Evolutionary conservation across 2,888 invertebrate genomes (phyloP), one percentile per base, ranked within the genome.

Genomic region (Adineta ricciae): DNA sequence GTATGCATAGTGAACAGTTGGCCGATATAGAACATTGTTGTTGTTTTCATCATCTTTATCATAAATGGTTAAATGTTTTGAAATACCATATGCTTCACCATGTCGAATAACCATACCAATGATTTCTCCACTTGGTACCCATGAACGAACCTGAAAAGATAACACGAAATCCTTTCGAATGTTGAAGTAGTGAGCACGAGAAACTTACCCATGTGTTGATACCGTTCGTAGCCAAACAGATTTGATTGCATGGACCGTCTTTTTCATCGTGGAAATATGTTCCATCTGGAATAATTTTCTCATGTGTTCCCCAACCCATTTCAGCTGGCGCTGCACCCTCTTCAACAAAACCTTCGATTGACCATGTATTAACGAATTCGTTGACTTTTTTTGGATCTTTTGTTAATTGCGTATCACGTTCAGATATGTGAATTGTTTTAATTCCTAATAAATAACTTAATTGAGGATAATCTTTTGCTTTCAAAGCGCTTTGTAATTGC

Each of bases 361-460:
- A 41, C 78, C 78, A 78, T 78, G 78, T 78, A 41, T 78, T 78
- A 41, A 78, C 78, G 7, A 78, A 78, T 78, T 78, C 78, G n/a
- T 78, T 41, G 9, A 78, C 41, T 78, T 78, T 41, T 38, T 78
- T 78, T 41, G 78, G 41, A 41, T 78, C 41, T 11, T 78, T 41
- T 9, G 78, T 78, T 41, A 78, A 41, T n/a, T 78, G 78, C 11
- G 41, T 78, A n/a, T 78, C 78, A 38, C 78, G 38, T 41, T 78
- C 78, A 38, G 78, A 38, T 38, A 78, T 78, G 41, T 78, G 78
- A 21, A 78, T 78, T 7, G 78, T 41, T 41, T 78, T 78, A 9
- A 78, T 41, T 24, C 19, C 41, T 21, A 78, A 78, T 41, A 41
- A 11, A 78, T 78, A 78, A 9, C 41, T 41, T 41, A 78, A 41